Base-by-base conservation (phyloP, 2,888 invertebrate species). In the Pelosia muscerda region DNA sequence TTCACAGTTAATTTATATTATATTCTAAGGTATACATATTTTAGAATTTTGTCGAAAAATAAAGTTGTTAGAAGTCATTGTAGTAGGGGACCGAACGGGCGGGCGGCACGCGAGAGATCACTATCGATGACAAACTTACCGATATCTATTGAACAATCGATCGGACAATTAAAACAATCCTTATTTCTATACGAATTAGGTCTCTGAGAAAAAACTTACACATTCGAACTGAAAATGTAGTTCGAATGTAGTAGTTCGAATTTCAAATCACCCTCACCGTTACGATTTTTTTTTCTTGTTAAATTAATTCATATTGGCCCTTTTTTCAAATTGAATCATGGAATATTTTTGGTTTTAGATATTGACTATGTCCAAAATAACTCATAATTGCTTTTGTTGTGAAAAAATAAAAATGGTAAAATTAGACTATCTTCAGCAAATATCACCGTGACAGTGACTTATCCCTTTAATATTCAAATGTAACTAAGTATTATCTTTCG, bases 51-150 rank as follows among this genome's bases (percentile, higher is more conserved):
- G 87, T 87, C 86, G 86, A 90, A 91, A 88, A 90, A 93, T 93
- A 90, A 90, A 92, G 92, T 92, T 91, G 92, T 93, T 90, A 88
- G 84, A 71, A 74, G 70, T 67, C 66, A 84, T 85, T 84, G 79
- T 83, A 82, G 86, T 86, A 82, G 86, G 87, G 87, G 86, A 84
- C 77, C 69, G 80, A 81, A 85, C 85, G 82, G 83, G 85, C 85
- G 80, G 78, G 80, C 80, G 81, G 84, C 92, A 93, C 92, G 91
- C 91, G 90, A 92, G 81, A 83, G 92, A 92, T 92, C 86, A 84
- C 87, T 88, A 92, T 92, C 92, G 80, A 84, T 83, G 76, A 86
- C 91, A 85, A 88, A 87, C 82, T 84, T 86, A 86, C 79, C 79
- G 77, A 81, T 87, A 77, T 84, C 81, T 73, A 85, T 86, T 77